Percentiles rank a stretch among this genome's conserved stretches.
Evolutionary conservation across 2,888 invertebrate genomes (phyloP).

Genomic region (Elysia crispata): DNA sequence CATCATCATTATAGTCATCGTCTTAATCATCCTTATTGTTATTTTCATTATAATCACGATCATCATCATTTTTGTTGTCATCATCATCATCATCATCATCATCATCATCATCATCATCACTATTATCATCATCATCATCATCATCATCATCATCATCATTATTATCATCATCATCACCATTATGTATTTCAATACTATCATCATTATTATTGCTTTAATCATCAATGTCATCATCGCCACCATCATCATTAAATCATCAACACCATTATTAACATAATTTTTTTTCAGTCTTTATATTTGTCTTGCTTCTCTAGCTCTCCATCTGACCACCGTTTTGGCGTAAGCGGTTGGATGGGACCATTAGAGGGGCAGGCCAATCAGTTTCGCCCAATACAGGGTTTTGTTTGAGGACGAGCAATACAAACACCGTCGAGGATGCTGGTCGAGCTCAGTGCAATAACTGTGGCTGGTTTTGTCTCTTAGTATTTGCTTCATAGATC

Average conservation of each 20-base stretch:
- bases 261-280: neutral
- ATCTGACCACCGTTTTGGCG: too few relatives aligned
- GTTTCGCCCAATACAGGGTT: too few relatives aligned
- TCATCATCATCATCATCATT: slow-evolving; percentile 4
- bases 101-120: slow-evolving; percentile 2
- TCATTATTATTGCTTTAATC: neutral
- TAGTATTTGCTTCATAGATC: too few relatives aligned
- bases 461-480: too few relatives aligned
- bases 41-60: neutral
- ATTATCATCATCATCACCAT: slow-evolving; percentile 2
- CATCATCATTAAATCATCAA: neutral
- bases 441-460: too few relatives aligned
- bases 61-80: neutral
- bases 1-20: slow-evolving; percentile 1
- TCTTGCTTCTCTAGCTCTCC: too few relatives aligned
- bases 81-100: slow-evolving; percentile 15
- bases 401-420: too few relatives aligned
- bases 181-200: neutral
- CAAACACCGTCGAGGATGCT: too few relatives aligned
- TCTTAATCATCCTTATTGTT: neutral
- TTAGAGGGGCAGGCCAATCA: too few relatives aligned
- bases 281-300: too few relatives aligned
- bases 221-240: neutral
- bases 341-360: too few relatives aligned
- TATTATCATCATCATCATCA: slow-evolving; percentile 6